Conservation (phyloP, 2,888 invertebrate genomes). For the Caenorhabditis virilis region DNA sequence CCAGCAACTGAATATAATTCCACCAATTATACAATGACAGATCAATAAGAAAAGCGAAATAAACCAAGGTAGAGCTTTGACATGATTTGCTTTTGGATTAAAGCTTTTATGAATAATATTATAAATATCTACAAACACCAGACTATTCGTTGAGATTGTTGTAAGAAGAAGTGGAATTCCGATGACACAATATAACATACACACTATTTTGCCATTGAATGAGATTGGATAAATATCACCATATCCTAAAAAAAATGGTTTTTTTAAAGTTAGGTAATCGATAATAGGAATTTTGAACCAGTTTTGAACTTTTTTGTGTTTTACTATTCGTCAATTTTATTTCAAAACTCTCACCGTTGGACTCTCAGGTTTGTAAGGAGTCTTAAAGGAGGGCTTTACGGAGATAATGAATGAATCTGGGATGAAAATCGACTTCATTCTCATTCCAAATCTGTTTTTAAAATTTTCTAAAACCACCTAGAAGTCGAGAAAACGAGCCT, state of each 20-base stretch:
- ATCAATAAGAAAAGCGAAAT: conserved; percentile 42
- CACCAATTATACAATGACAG: conserved; percentile 50
- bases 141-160: conserved; percentile 51
- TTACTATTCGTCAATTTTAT: too few species aligned
- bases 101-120: conserved; percentile 37
- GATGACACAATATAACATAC: conserved; percentile 49
- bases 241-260: conserved; percentile 43
- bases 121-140: conserved; percentile 51
- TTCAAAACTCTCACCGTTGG: too few species aligned
- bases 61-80: conserved; percentile 37
- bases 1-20: conserved; percentile 52
- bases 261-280: too few species aligned
- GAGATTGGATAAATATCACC: conserved; percentile 51
- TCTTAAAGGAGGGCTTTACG: too few species aligned
- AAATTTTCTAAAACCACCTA: too few species aligned
- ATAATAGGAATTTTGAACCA: too few species aligned
- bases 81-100: conserved; percentile 12
- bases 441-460: too few species aligned
- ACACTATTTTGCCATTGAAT: conserved; percentile 25
- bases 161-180: conserved; percentile 60
- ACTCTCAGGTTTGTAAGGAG: too few species aligned
- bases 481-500: too few species aligned
- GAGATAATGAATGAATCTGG: too few species aligned
- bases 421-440: too few species aligned
- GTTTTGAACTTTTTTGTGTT: too few species aligned